A percentile compares a stretch with the other conserved stretches of the same genome.
phyloP scores from a whole-genome alignment of 2,888 invertebrate species.

The Xestia rhomboidea region DNA sequence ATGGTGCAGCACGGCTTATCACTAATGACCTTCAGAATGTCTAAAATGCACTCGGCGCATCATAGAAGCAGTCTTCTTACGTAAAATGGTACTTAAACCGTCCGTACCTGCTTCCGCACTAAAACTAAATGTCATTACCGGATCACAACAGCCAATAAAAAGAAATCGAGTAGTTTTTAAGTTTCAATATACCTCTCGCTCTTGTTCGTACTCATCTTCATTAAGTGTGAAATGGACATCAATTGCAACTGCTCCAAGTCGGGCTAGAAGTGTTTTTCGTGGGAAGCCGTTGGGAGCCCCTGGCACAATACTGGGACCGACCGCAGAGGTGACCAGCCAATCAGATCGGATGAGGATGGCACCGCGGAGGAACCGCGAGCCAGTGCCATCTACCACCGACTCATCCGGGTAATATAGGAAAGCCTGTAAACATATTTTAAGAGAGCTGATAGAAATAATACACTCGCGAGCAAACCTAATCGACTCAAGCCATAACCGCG shows the following conservation, averaged over 20 bases:
- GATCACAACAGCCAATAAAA: background rate
- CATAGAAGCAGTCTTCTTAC: too few relatives aligned
- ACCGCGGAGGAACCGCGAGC: constrained; percentile 77
- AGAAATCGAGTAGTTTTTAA: background rate
- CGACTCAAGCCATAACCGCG: background rate
- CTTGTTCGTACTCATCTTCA: constrained; percentile 87
- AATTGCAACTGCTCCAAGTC: constrained; percentile 80
- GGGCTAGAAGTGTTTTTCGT: constrained; percentile 82
- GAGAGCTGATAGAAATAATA: background rate
- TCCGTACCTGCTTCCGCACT: too few relatives aligned
- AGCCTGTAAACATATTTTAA: constrained; percentile 73
- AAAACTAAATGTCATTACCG: background rate
- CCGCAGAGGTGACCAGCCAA: constrained; percentile 82
- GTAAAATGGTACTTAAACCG: too few relatives aligned
- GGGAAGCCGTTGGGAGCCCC: constrained; percentile 77
- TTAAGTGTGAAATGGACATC: constrained; percentile 81
- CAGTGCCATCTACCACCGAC: constrained; percentile 74
- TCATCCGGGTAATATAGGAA: constrained; percentile 84
- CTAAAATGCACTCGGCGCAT: too few relatives aligned
- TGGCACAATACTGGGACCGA: constrained; percentile 70
- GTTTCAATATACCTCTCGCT: constrained; percentile 79
- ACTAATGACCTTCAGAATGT: too few relatives aligned
- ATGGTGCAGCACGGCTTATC: too few relatives aligned
- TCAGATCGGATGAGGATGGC: constrained; percentile 80
- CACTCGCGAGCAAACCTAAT: background rate